phyloP scores from a whole-genome alignment of 2,888 invertebrate species.

The Sisyra terminalis region DNA sequence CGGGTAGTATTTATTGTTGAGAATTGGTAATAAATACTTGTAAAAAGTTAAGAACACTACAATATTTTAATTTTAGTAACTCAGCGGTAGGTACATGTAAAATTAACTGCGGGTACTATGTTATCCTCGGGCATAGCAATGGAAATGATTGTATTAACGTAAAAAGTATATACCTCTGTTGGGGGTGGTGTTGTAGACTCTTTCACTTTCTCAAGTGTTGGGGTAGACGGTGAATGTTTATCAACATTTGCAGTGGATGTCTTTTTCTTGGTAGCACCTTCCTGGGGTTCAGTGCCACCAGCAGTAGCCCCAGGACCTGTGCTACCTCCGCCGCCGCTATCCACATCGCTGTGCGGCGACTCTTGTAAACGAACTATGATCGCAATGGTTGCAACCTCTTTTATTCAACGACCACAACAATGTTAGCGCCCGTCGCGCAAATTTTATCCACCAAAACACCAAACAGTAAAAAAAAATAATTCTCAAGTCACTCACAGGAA shows the following conservation, averaged over 20 bases:
- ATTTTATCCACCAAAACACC: not conserved
- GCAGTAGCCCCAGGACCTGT: slow-evolving; percentile 1
- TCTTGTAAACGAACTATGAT: slow-evolving; percentile 54
- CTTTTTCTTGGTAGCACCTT: slow-evolving; percentile 4
- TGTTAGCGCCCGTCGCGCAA: slow-evolving; percentile 8
- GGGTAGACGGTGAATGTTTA: not conserved
- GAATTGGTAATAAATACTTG: too few relatives aligned
- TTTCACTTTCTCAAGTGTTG: not conserved
- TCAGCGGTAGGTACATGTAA: too few relatives aligned
- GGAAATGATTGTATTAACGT: too few relatives aligned
- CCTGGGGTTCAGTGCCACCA: slow-evolving; percentile 1
- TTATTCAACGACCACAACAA: slow-evolving; percentile 13
- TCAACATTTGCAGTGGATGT: slow-evolving; percentile 1
- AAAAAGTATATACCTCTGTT: not conserved
- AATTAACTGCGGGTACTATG: too few relatives aligned
- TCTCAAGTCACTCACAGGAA: too few relatives aligned
- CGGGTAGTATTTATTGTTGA: too few relatives aligned
- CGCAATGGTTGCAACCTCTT: slow-evolving; percentile 26
- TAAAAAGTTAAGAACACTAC: too few relatives aligned
- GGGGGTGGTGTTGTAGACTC: not conserved
- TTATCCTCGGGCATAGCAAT: too few relatives aligned
- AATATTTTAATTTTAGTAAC: too few relatives aligned
- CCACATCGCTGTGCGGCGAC: slow-evolving; percentile 40
- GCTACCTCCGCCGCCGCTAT: slow-evolving; percentile 25
- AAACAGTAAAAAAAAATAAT: too few relatives aligned